Conservation (phyloP, 2,797 vertebrate species). For the Protosalanx chinensis region DNA sequence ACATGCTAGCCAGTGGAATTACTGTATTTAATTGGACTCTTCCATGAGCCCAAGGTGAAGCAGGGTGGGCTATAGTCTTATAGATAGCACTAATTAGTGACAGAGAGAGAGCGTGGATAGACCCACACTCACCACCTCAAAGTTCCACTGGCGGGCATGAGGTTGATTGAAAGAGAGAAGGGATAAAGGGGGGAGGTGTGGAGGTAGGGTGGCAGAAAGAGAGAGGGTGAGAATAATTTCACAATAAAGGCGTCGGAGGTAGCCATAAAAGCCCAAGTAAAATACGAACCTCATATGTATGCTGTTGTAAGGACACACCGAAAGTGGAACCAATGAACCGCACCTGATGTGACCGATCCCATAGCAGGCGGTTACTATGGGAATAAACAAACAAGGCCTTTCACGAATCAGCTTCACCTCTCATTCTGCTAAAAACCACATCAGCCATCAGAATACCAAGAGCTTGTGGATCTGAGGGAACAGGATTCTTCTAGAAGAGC, state of each 20-base stretch:
- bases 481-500: no score
- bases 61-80: slow-evolving; percentile 21
- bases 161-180: neutral
- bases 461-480: no score
- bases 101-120: slow-evolving; percentile 11
- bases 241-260: slow-evolving; percentile 6
- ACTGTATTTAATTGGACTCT: slow-evolving; percentile 51
- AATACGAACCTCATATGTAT: no score
- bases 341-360: no score
- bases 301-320: no score
- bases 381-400: no score
- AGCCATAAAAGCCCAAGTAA: neutral
- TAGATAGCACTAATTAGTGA: slow-evolving; percentile 41
- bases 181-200: neutral
- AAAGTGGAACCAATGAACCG: no score
- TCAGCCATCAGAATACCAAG: no score
- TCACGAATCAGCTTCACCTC: no score
- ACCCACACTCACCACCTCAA: neutral
- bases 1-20: slow-evolving; percentile 34
- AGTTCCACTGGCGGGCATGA: neutral
- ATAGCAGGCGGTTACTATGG: no score
- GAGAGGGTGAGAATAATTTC: neutral
- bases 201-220: neutral
- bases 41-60: slow-evolving; percentile 49
- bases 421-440: no score